Conservation (phyloP, 1,140 invertebrate species). For the Babylonia areolata region DNA sequence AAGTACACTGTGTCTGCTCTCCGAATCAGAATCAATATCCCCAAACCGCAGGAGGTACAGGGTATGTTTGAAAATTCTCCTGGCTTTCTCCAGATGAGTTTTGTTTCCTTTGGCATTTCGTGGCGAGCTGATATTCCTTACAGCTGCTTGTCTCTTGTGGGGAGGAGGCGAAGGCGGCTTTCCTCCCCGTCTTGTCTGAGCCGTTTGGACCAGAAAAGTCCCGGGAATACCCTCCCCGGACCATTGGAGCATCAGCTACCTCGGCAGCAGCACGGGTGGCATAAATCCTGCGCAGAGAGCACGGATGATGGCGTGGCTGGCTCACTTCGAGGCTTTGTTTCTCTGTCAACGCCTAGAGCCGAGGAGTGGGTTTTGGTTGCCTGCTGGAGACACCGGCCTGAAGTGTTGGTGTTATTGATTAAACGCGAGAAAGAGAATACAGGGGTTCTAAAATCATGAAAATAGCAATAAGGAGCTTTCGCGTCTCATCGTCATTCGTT, state of each 20-base stretch:
- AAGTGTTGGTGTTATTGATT: not conserved
- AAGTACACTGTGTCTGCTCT: not conserved
- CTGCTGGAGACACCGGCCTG: not conserved
- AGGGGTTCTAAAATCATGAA: too few relatives aligned
- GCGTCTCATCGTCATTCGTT: too few relatives aligned
- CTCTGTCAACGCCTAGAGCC: not conserved
- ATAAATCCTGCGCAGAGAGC: not conserved
- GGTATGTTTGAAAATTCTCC: not conserved
- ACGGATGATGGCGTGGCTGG: not conserved
- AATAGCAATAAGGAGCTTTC: too few relatives aligned
- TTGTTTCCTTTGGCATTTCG: slow-evolving; percentile 15
- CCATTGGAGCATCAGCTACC: not conserved
- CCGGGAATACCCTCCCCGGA: not conserved
- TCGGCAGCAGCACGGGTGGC: not conserved
- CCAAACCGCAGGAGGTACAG: not conserved
- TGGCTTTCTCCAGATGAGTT: not conserved
- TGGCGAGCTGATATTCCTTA: not conserved
- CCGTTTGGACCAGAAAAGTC: not conserved
- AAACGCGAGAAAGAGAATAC: not conserved
- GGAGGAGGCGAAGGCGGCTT: not conserved
- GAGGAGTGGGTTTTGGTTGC: not conserved
- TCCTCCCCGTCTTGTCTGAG: not conserved
- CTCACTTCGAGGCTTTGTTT: not conserved
- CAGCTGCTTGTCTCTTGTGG: not conserved
- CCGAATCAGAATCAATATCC: not conserved